Evolutionary conservation across 2,888 invertebrate genomes (phyloP).

Genomic region (Lingula anatina): DNA sequence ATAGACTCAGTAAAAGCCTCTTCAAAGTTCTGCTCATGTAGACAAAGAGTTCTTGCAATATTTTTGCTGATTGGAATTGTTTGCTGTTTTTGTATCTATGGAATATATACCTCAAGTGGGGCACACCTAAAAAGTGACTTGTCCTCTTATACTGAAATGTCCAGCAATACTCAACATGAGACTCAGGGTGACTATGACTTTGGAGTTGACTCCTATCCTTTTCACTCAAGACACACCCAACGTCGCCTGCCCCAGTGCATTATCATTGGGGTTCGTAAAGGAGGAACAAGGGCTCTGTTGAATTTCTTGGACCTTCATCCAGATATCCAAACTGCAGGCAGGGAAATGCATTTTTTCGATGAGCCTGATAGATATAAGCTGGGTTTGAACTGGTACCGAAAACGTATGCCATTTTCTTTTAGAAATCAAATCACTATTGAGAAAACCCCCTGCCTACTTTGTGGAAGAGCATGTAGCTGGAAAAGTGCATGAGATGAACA

Average conservation of each 20-base stretch:
- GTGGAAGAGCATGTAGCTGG: slow-evolving; percentile 92
- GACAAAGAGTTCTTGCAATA: no score
- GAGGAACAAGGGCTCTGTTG: slow-evolving; percentile 52
- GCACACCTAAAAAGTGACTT: no score
- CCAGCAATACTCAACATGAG: no score
- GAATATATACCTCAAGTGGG: no score
- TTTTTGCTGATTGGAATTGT: no score
- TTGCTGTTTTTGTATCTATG: no score
- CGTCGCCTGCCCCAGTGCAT: slow-evolving; percentile 49
- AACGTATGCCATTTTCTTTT: slow-evolving; percentile 87
- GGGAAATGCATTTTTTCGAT: slow-evolving; percentile 97
- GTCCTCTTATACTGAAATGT: no score
- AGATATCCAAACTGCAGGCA: slow-evolving; percentile 84
- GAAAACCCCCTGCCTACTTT: slow-evolving; percentile 97
- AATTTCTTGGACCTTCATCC: slow-evolving; percentile 50
- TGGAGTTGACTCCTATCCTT: no score
- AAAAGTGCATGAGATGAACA: slow-evolving; percentile 89
- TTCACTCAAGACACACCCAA: no score
- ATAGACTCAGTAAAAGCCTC: no score
- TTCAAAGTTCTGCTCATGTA: no score
- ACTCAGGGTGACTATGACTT: no score
- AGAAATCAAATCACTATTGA: slow-evolving; percentile 91
- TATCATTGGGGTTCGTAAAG: slow-evolving; percentile 53
- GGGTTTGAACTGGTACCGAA: slow-evolving; percentile 86
- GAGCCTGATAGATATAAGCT: slow-evolving; percentile 73